Conservation (phyloP, 1,140 invertebrate genomes). For the Bombus waltoni region DNA sequence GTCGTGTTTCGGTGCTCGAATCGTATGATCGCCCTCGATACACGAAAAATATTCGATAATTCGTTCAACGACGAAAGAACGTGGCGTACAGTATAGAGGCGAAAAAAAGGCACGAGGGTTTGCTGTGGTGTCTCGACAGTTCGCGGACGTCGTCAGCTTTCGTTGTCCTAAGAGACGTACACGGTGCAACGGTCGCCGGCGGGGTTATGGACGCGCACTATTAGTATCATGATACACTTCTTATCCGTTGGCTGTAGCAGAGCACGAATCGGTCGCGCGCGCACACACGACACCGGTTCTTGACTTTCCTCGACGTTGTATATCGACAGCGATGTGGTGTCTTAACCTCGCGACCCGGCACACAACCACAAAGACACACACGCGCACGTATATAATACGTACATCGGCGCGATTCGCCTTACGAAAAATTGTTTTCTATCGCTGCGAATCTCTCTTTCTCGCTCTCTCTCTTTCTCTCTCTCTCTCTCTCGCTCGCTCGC, state of each 20-base stretch:
- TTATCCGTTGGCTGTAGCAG: conserved; percentile 48
- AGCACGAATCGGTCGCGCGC: conserved; percentile 54
- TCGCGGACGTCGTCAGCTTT: no score
- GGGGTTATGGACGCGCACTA: conserved; percentile 43
- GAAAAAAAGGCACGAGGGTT: conserved; percentile 31
- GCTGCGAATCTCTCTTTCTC: neutral
- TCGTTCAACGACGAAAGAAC: neutral
- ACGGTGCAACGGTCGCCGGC: conserved; percentile 38
- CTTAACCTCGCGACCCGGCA: conserved; percentile 62
- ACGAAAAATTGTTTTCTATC: conserved; percentile 22
- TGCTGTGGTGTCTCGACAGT: neutral
- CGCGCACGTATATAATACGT: conserved; percentile 2
- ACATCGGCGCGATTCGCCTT: conserved; percentile 33
- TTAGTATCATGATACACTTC: conserved; percentile 51
- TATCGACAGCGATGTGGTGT: conserved; percentile 60
- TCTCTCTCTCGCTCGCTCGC: no score
- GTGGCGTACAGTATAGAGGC: neutral
- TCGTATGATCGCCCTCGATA: neutral
- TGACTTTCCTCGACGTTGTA: conserved; percentile 60
- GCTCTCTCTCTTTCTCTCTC: neutral
- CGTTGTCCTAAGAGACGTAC: no score
- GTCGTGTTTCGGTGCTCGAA: neutral
- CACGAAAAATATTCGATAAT: neutral
- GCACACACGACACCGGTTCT: conserved; percentile 63
- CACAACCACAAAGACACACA: conserved; percentile 28